Conservation (phyloP, 2,888 invertebrate species). For the Ichneumon xanthorius region DNA sequence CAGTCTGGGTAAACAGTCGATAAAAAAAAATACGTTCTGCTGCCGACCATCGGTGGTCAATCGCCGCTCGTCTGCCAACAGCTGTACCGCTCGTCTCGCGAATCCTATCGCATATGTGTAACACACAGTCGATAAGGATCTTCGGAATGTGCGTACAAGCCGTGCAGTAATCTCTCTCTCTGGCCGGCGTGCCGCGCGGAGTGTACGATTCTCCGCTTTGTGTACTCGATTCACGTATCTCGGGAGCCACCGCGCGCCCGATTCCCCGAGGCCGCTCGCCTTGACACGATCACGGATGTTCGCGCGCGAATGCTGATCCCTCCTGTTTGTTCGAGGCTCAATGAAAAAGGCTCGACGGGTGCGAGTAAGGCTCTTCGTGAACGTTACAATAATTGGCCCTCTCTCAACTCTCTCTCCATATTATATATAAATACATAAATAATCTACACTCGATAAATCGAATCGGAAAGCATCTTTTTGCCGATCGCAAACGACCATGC, state of each 20-base stretch:
- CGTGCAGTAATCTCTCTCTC: conserved; percentile 38
- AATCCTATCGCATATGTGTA: conserved; percentile 43
- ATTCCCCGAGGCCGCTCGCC: conserved; percentile 53
- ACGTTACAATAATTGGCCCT: conserved; percentile 3
- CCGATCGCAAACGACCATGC: too few relatives aligned
- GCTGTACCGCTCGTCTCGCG: conserved; percentile 5
- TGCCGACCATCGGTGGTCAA: not conserved
- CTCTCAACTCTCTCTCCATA: too few relatives aligned
- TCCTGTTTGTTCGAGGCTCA: conserved; percentile 11
- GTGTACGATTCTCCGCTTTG: conserved; percentile 41
- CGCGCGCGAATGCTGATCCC: conserved; percentile 42
- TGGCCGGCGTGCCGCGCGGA: conserved; percentile 5
- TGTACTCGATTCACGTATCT: conserved; percentile 52
- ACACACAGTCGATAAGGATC: conserved; percentile 52
- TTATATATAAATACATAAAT: too few relatives aligned
- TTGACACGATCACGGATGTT: conserved; percentile 57
- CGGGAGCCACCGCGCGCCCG: conserved; percentile 36
- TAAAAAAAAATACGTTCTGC: not conserved
- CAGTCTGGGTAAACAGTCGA: not conserved
- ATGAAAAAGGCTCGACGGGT: conserved; percentile 28
- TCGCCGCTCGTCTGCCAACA: not conserved
- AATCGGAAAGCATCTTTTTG: not conserved
- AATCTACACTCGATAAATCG: too few relatives aligned
- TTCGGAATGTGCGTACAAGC: conserved; percentile 51
- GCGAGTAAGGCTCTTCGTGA: not conserved